Evolutionary conservation across 2,797 vertebrate species (phyloP).

Genomic region (Pangasius mekongensis): DNA sequence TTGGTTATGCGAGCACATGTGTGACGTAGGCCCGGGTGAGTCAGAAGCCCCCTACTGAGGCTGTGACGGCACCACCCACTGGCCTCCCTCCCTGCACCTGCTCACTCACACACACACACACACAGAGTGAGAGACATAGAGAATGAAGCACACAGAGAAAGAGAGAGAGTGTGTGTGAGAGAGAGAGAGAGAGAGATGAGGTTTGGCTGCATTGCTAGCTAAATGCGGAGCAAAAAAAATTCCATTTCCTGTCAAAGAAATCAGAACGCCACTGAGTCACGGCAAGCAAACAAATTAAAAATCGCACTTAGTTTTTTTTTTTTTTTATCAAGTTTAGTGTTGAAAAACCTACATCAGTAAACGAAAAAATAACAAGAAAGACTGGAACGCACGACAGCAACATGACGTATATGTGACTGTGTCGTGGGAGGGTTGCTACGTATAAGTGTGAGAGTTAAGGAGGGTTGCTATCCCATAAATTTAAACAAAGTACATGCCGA

Average conservation of each 20-base stretch:
- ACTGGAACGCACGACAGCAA: not conserved
- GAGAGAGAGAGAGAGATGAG: constrained; percentile 11
- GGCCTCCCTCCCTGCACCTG: constrained; percentile 80
- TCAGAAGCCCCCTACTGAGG: constrained; percentile 73
- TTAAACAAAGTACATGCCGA: constrained; percentile 77
- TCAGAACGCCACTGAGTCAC: constrained; percentile 56
- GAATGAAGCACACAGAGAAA: constrained; percentile 21
- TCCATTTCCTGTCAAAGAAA: constrained; percentile 59
- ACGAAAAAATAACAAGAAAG: not conserved
- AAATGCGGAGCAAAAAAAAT: constrained; percentile 50
- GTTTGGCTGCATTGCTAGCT: constrained; percentile 40
- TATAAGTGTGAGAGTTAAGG: constrained; percentile 53
- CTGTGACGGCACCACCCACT: constrained; percentile 78
- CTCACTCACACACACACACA: constrained; percentile 50
- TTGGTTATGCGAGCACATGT: constrained; percentile 49
- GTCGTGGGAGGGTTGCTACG: constrained; percentile 64
- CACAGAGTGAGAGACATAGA: not conserved
- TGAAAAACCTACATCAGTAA: not conserved
- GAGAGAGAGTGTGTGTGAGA: not conserved
- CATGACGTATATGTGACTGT: constrained; percentile 56
- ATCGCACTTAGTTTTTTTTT: not conserved
- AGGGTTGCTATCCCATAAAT: constrained; percentile 72
- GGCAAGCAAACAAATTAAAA: constrained; percentile 41
- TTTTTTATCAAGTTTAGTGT: not conserved
- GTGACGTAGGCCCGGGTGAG: constrained; percentile 67